Base-by-base conservation (phyloP, 2,888 invertebrate genomes). In the Apodemia duryi region DNA sequence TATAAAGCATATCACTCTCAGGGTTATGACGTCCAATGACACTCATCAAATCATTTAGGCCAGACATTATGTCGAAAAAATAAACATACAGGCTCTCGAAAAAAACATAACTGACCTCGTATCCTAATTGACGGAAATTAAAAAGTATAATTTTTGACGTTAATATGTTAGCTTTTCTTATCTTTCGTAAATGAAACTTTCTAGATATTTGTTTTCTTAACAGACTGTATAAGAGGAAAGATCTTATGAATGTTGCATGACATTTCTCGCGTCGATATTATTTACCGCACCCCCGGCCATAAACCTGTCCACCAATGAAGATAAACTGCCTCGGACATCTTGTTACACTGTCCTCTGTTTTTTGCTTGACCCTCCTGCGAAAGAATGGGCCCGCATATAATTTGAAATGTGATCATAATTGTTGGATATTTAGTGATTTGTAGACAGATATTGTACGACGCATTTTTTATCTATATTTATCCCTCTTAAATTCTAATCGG, bases 171-270 rank as follows among this genome's bases (percentile, higher is more conserved):
- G 13, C 11, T 46, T 46, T 46, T 46, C 11, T 46, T 46, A 3
- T 46, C 46, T 46, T 46, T 5, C 46, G 21, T 1, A 13, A 13
- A 46, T 13, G 46, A 46, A 46, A 46, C 13, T 4, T 46, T 13
- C 46, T 13, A 5, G 13, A 46, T 13, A 6, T 13, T 43, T 43
- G 10, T 11, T 43, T 46, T 5, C 46, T 46, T 29, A 67, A 60
- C 68, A 70, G 0, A 54, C 70, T 68, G 63, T 71, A 69, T 65
- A 35, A 68, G 13, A 32, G 62, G 71, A 80, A 76, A 77, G 79
- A 75, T 73, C 77, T 78, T 77, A 90, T 91, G 89, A 88, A 91
- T 89, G 88, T 89, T 87, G 86, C 86, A 90, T 89, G 89, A 86
- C 84, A 83, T 76, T 82, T 83, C 82, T 77, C 79, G 84, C 82